Evolutionary conservation across 2,888 invertebrate genomes (phyloP).

Genomic region (Parasteatoda lunata): DNA sequence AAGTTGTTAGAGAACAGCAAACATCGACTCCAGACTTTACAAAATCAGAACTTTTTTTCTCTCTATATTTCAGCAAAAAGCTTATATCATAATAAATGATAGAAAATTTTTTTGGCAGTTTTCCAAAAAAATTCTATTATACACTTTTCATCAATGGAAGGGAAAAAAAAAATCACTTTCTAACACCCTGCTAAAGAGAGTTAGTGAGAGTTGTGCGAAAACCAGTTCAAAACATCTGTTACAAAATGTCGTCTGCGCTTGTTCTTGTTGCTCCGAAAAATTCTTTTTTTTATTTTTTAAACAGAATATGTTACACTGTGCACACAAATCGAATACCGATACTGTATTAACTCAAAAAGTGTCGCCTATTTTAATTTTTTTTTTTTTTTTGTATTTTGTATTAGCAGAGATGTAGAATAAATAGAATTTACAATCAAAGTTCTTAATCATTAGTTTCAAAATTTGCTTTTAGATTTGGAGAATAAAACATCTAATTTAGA

Average conservation of each 20-base stretch:
- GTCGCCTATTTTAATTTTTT: not conserved
- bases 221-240: constrained; percentile 50
- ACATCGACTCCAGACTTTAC: no score
- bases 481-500: no score
- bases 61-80: not conserved
- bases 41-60: not conserved
- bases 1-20: no score
- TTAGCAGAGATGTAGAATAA: no score
- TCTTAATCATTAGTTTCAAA: no score
- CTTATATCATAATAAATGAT: constrained; percentile 55
- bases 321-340: constrained; percentile 30
- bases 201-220: constrained; percentile 33
- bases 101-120: constrained; percentile 39
- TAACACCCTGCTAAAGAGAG: constrained; percentile 19
- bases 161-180: constrained; percentile 21
- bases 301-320: not conserved
- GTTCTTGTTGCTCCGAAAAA: constrained; percentile 17
- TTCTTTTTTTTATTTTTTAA: constrained; percentile 32
- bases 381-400: not conserved
- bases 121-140: constrained; percentile 32
- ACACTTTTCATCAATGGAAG: constrained; percentile 8
- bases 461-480: no score
- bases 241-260: constrained; percentile 34
- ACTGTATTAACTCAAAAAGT: not conserved
- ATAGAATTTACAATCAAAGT: no score